phyloP scores from a whole-genome alignment of 2,113 vertebrate genomes.

The Gadus chalcogrammus region DNA sequence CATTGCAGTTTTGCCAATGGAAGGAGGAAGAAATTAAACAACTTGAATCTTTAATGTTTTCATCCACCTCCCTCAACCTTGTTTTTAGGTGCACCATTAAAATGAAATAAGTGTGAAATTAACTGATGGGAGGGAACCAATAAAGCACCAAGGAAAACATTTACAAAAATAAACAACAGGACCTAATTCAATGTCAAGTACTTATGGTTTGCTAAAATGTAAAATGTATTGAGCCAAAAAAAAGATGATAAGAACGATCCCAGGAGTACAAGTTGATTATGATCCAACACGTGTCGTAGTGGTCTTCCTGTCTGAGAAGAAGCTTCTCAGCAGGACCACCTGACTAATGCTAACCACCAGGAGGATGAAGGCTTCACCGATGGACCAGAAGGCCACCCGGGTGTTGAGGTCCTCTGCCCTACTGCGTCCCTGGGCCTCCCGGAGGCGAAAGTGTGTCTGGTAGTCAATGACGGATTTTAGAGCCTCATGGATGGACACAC shows the following conservation, averaged over 20 bases:
- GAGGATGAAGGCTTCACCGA: constrained; percentile 94
- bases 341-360: constrained; percentile 97
- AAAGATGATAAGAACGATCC: constrained; percentile 21
- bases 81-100: constrained; percentile 27
- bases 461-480: constrained; percentile 96
- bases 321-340: constrained; percentile 94
- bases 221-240: constrained; percentile 11
- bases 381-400: constrained; percentile 95
- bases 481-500: constrained; percentile 97
- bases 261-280: constrained; percentile 66
- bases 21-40: not conserved
- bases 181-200: constrained; percentile 39
- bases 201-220: constrained; percentile 12
- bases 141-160: constrained; percentile 14
- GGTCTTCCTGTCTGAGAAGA: constrained; percentile 98
- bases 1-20: not conserved
- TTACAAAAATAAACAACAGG: constrained; percentile 23
- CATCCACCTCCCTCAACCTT: constrained; percentile 11
- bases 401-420: constrained; percentile 96
- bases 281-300: constrained; percentile 94
- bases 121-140: constrained; percentile 4
- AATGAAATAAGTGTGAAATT: constrained; percentile 14
- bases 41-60: not conserved
- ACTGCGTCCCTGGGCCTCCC: constrained; percentile 95
- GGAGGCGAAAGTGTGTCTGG: constrained; percentile 94